Conservation (phyloP, 1,140 invertebrate genomes). For the Harpegnathos saltator region DNA sequence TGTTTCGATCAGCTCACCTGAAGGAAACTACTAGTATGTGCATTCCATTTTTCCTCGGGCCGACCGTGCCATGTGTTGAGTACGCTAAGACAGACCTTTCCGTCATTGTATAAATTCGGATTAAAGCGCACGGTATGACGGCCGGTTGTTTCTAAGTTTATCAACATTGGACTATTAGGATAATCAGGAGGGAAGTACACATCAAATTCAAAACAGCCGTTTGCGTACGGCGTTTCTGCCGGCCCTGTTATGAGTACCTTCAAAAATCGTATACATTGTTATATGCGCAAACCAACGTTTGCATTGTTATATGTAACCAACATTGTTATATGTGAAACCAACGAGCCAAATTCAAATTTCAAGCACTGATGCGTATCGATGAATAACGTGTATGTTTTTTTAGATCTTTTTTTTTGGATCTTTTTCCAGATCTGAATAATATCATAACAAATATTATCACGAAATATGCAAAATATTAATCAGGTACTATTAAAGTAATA, state of each 20-base stretch:
- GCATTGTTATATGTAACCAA: too few species aligned
- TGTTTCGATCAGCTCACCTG: slow-evolving; percentile 87
- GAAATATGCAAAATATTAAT: too few species aligned
- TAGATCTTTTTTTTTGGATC: too few species aligned
- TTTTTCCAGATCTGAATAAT: too few species aligned
- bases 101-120: slow-evolving; percentile 98
- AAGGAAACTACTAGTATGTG: slow-evolving; percentile 97
- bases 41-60: slow-evolving; percentile 99
- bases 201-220: slow-evolving; percentile 96
- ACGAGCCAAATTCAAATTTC: too few species aligned
- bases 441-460: too few species aligned
- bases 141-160: slow-evolving; percentile 97
- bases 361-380: not conserved
- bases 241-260: slow-evolving; percentile 96
- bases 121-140: slow-evolving; percentile 97
- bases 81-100: slow-evolving; percentile 98
- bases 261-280: slow-evolving; percentile 60
- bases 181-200: slow-evolving; percentile 97
- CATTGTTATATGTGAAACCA: too few species aligned
- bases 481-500: too few species aligned
- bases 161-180: slow-evolving; percentile 92
- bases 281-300: too few species aligned
- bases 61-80: slow-evolving; percentile 99
- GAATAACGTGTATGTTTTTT: too few species aligned
- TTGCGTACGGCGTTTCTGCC: slow-evolving; percentile 95